Evolutionary conservation across 1,140 invertebrate species (phyloP).

Genomic region (Drosophila santomea): DNA sequence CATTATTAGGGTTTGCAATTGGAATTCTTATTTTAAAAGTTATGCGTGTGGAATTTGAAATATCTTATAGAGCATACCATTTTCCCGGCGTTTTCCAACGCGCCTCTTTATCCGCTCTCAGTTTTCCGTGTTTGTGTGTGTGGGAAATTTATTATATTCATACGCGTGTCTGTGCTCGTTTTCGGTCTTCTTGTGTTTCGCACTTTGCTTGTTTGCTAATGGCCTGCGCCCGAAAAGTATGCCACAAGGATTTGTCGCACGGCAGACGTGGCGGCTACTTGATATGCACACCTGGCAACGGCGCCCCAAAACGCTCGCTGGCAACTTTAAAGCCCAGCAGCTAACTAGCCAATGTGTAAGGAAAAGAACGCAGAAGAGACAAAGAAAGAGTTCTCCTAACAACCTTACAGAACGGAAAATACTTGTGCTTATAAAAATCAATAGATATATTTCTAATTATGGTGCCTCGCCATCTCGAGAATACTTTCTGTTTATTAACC

Average conservation of each 20-base stretch:
- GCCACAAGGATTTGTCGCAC: slow-evolving; percentile 29
- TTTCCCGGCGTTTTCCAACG: slow-evolving; percentile 2
- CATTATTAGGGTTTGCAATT: slow-evolving; percentile 73
- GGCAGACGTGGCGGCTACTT: slow-evolving; percentile 66
- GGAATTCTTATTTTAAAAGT: slow-evolving; percentile 81
- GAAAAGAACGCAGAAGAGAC: slow-evolving; percentile 22
- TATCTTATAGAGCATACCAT: slow-evolving; percentile 11
- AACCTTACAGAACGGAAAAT: slow-evolving; percentile 2
- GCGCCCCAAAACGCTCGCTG: slow-evolving; percentile 35
- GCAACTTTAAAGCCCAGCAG: slow-evolving; percentile 57
- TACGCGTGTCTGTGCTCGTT: slow-evolving; percentile 51
- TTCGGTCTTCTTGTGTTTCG: slow-evolving; percentile 21
- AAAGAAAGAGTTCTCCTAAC: neutral
- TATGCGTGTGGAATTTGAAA: slow-evolving; percentile 71
- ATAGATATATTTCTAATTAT: neutral
- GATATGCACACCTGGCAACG: slow-evolving; percentile 72
- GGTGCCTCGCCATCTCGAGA: no score
- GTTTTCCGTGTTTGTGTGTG: slow-evolving; percentile 17
- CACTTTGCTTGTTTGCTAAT: slow-evolving; percentile 53
- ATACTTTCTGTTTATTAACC: neutral
- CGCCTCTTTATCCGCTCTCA: slow-evolving; percentile 35
- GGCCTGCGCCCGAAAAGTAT: slow-evolving; percentile 59
- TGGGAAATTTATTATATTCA: slow-evolving; percentile 71
- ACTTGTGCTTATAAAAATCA: neutral
- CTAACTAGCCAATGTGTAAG: slow-evolving; percentile 37